Conservation (phyloP, 1,140 invertebrate species). For the Scaptomyza hsui region DNA sequence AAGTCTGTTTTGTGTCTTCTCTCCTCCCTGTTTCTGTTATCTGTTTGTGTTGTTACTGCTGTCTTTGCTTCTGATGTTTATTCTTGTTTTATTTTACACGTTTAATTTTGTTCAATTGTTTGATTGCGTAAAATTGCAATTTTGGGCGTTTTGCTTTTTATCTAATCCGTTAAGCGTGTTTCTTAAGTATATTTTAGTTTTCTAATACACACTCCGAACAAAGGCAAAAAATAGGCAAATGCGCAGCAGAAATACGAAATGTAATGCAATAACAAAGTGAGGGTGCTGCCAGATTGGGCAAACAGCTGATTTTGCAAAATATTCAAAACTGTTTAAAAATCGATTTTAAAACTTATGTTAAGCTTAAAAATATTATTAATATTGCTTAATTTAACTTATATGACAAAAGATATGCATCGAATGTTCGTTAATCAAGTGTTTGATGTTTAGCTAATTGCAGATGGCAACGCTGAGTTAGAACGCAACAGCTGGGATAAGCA, state of each 20-base stretch:
- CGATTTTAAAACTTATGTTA: background rate
- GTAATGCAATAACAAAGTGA: slow-evolving; percentile 75
- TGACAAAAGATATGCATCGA: background rate
- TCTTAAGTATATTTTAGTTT: slow-evolving; percentile 54
- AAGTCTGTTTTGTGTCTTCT: slow-evolving; percentile 45
- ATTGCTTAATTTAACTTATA: background rate
- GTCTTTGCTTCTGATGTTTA: slow-evolving; percentile 31
- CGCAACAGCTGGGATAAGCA: slow-evolving; percentile 58
- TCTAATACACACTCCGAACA: slow-evolving; percentile 67
- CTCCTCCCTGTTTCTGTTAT: slow-evolving; percentile 13
- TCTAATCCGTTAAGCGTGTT: slow-evolving; percentile 45
- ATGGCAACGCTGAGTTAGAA: slow-evolving; percentile 43
- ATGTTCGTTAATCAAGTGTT: too few relatives aligned
- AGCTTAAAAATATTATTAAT: background rate
- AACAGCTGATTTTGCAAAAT: slow-evolving; percentile 60
- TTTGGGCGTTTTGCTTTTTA: slow-evolving; percentile 51
- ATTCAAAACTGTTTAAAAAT: slow-evolving; percentile 1
- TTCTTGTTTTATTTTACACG: slow-evolving; percentile 23
- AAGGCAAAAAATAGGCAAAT: slow-evolving; percentile 68
- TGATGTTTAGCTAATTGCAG: background rate
- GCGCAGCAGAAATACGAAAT: slow-evolving; percentile 80
- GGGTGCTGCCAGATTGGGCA: slow-evolving; percentile 48
- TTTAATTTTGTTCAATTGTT: slow-evolving; percentile 22
- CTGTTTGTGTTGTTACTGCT: slow-evolving; percentile 17
- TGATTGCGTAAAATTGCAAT: slow-evolving; percentile 39